Conservation (phyloP, 2,113 vertebrate species). For the Excalfactoria chinensis region DNA sequence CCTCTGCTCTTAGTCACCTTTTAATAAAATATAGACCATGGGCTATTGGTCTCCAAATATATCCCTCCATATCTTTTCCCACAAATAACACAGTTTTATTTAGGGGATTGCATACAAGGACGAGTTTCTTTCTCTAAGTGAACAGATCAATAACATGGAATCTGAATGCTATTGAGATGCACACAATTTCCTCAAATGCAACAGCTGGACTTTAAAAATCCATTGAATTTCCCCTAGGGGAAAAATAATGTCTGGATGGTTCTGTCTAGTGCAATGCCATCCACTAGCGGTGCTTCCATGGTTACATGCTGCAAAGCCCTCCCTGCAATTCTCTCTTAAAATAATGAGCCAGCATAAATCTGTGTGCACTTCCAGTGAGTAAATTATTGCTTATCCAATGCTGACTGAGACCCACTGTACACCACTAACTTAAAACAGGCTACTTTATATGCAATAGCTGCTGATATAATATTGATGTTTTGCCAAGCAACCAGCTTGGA, state of each 20-base stretch:
- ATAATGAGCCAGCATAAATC: constrained; percentile 1
- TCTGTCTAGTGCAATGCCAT: background rate
- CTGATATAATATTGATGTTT: background rate
- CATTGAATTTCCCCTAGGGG: background rate
- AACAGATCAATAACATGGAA: background rate
- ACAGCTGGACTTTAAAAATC: background rate
- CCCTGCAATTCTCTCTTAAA: background rate
- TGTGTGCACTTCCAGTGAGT: background rate
- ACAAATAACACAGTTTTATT: background rate
- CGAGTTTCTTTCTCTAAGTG: background rate
- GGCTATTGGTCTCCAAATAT: background rate
- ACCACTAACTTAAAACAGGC: background rate
- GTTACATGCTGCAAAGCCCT: background rate
- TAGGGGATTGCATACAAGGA: background rate
- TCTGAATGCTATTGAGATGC: background rate
- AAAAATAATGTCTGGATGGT: background rate
- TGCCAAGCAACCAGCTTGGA: background rate
- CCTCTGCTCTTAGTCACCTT: background rate
- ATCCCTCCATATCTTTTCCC: background rate
- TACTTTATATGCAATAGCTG: background rate
- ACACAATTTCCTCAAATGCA: background rate
- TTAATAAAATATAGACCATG: rapidly evolving
- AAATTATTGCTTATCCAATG: background rate
- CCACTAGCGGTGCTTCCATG: background rate
- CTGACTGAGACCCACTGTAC: background rate